Percentiles rank a stretch among this genome's conserved stretches.
phyloP scores from a whole-genome alignment of 2,113 vertebrate species.

The Pseudorhombus dupliciocellatus region DNA sequence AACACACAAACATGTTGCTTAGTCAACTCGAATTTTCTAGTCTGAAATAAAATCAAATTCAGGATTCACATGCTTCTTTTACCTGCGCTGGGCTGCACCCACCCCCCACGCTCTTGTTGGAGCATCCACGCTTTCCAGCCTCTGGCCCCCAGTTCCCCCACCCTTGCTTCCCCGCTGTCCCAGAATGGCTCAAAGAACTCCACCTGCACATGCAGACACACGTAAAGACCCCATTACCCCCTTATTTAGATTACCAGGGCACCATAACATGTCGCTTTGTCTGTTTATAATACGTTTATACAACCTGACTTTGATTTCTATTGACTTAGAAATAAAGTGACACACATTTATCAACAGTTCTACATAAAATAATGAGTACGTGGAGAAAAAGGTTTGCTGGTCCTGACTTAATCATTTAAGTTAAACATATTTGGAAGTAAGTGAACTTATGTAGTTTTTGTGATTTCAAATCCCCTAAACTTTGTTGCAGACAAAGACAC shows the following conservation, averaged over 20 bases:
- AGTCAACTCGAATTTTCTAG: no score
- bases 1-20: background rate
- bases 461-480: background rate
- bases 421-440: background rate
- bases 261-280: background rate
- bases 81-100: constrained; percentile 88
- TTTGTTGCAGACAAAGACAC: background rate
- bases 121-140: constrained; percentile 97
- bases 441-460: background rate
- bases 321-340: no score
- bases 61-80: constrained; percentile 10
- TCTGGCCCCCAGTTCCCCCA: constrained; percentile 90
- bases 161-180: constrained; percentile 93
- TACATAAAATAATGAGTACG: background rate
- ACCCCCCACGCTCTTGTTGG: constrained; percentile 96
- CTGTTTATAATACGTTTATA: no score
- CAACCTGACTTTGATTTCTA: no score
- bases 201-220: constrained; percentile 74
- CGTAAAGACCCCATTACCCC: background rate
- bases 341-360: background rate
- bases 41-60: background rate
- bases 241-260: background rate
- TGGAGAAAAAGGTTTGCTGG: background rate
- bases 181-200: constrained; percentile 97
- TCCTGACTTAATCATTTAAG: background rate